Conservation (phyloP, 2,113 vertebrate species). For the Octodon degus region DNA sequence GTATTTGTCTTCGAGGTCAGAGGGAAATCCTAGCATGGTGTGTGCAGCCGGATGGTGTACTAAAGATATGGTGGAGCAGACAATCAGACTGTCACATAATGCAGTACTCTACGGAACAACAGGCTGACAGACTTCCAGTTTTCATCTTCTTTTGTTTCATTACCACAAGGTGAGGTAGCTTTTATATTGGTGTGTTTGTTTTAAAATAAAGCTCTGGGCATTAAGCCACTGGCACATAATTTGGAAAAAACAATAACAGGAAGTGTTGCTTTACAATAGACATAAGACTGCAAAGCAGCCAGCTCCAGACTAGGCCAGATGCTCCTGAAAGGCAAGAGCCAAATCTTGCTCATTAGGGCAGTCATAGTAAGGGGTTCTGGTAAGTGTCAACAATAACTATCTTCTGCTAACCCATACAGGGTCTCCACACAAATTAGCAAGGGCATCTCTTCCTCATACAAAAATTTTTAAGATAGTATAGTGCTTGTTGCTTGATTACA, state of each 20-base stretch:
- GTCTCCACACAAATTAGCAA: background rate
- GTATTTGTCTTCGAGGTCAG: slow-evolving; percentile 26
- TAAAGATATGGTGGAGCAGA: background rate
- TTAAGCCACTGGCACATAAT: background rate
- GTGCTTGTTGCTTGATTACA: background rate
- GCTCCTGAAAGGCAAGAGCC: background rate
- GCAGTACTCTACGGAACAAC: background rate
- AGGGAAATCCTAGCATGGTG: background rate
- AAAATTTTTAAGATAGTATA: background rate
- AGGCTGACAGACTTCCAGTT: background rate
- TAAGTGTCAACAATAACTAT: background rate
- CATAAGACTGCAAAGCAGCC: background rate
- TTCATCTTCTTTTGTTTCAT: background rate
- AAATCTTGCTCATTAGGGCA: background rate
- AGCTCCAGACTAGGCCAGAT: background rate
- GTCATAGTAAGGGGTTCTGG: fast-evolving
- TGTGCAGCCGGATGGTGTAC: background rate
- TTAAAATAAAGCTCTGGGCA: slow-evolving; percentile 43
- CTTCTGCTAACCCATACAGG: background rate
- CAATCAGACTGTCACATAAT: background rate
- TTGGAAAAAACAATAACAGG: background rate
- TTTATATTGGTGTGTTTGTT: slow-evolving; percentile 24
- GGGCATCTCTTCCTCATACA: background rate
- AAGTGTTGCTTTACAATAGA: slow-evolving; percentile 10
- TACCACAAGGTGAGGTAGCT: background rate